These are phyloP conservation scores for Stenodera caucasica DNA, from an alignment of 2,888 invertebrate genomes.

Conservation along the genomic window DNA sequence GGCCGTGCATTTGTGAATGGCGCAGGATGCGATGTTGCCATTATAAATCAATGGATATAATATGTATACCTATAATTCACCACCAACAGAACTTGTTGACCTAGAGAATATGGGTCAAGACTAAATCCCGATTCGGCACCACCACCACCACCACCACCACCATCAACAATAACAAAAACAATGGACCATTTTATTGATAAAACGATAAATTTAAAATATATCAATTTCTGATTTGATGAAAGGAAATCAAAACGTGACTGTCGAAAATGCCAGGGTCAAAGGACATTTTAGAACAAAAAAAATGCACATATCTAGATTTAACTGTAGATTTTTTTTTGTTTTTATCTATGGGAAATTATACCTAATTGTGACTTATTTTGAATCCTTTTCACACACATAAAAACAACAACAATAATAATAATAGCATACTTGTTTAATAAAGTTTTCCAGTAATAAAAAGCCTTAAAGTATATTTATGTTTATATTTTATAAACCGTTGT, in stretches of 20 bases:
- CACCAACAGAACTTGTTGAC: conserved; percentile 22
- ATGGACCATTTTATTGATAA: too few species aligned
- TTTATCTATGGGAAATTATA: background rate
- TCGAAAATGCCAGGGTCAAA: background rate
- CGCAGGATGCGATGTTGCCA: conserved; percentile 32
- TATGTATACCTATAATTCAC: background rate
- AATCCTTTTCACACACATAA: background rate
- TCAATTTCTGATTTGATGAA: too few species aligned
- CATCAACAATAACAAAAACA: too few species aligned
- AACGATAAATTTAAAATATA: too few species aligned
- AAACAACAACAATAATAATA: too few species aligned
- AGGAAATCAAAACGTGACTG: background rate
- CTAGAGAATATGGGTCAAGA: conserved; percentile 43
- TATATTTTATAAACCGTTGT: too few species aligned
- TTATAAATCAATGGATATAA: conserved; percentile 27
- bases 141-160: conserved; percentile 9
- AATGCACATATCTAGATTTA: background rate
- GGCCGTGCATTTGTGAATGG: conserved; percentile 24
- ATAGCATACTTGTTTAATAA: too few species aligned
- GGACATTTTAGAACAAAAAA: conserved; percentile 4
- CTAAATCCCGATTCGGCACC: conserved; percentile 38
- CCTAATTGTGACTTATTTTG: background rate
- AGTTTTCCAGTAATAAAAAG: too few species aligned
- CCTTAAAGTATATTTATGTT: too few species aligned
- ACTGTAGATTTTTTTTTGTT: conserved; percentile 5